Base-by-base conservation (phyloP, 2,888 invertebrate genomes). In the Aromia moschata region DNA sequence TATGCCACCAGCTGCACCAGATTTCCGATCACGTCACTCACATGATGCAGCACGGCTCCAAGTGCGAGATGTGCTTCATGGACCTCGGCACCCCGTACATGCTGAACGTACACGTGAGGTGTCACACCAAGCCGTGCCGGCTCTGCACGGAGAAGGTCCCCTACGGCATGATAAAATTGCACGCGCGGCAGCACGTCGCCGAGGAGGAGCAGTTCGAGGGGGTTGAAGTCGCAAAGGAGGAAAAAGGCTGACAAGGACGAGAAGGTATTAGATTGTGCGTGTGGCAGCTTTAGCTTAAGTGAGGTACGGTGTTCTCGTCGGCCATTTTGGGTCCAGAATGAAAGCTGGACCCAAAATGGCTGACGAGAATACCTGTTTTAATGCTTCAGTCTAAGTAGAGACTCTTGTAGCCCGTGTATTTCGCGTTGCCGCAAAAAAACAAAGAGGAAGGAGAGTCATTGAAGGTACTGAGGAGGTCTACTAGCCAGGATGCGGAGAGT, bases 41-140 rank as follows among this genome's bases (percentile, higher is more conserved):
- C 49, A 71, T 71, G 69, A 46, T 54, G n/a, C 18, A 12, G 1
- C 71, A 71, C 53, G 14, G 14, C 0, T 51, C 64, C 0, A 25
- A 12, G 0, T 71, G 71, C 43, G 10, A 40, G 4, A 12, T 65
- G 2, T 70, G 69, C 52, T 10, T 11, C 0, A 15, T 56, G 2
- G 60, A 69, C 14, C 55, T 68, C 33, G 58, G 61, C 14, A 70
- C 68, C n/a, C 60, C 63, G 5, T 70, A 67, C 41, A 61, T 66
- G 54, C 41, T 69, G 16, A 71, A 71, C 46, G 25, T 69, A 11
- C 71, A 71, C 45, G 64, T 64, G 25, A 60, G 53, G 15, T 2
- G 10, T 1, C 68, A 70, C 45, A 20, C 33, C 1, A 47, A 16
- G 5, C 18, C 36, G 1, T 70, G 68, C 25, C 12, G n/a, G 1